Evolutionary conservation across 2,797 vertebrate genomes (phyloP), one percentile per base, ranked within the genome.

Genomic region (Masticophis lateralis): DNA sequence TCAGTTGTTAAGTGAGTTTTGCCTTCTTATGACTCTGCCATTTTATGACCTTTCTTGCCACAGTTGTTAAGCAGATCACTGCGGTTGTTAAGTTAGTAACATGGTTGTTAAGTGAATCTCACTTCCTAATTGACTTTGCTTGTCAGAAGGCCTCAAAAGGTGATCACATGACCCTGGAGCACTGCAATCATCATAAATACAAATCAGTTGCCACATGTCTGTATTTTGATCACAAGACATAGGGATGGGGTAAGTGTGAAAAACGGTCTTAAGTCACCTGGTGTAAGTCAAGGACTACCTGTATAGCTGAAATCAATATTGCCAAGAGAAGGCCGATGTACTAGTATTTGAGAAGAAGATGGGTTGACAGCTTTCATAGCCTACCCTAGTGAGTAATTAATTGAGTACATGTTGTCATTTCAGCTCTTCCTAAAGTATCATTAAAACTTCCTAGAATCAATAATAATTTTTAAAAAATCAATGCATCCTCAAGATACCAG

Each of bases 401-500:
- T 90, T 27, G 53, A 56, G 86, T 18, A 92, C 28, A 28, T 61
- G 88, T 0, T 0, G 43, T 16, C 92, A 92, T 94, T 79, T 90
- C 88, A 1, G 0, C 0, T 37, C 27, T 69, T 37, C 6, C 94
- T 96, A 92, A 37, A 91, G 87, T 32, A 56, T 5, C 51, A 0
- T 18, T 74, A 91, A 90, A 88, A 95, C 79, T 95, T 92, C 94
- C 92, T n/a, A 16, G 63, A n/a, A 69, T n/a, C 11, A 57, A 47
- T 37, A 51, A 53, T 93, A 5, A 83, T 63, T 60, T 18, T 60
- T 5, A 37, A 51, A 32, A 90, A 56, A 25, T 89, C 18, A 32
- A 91, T 22, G 47, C 18, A 25, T 83, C 27, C 32, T 91, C n/a
- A 60, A 86, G 56, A n/a, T 88, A 12, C 14, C 16, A 22, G 22